A percentile compares a stretch with the other conserved stretches of the same genome.
These are phyloP conservation scores for Rotaria sp. DNA, from an alignment of 2,888 invertebrate genomes.

Conservation along the genomic window DNA sequence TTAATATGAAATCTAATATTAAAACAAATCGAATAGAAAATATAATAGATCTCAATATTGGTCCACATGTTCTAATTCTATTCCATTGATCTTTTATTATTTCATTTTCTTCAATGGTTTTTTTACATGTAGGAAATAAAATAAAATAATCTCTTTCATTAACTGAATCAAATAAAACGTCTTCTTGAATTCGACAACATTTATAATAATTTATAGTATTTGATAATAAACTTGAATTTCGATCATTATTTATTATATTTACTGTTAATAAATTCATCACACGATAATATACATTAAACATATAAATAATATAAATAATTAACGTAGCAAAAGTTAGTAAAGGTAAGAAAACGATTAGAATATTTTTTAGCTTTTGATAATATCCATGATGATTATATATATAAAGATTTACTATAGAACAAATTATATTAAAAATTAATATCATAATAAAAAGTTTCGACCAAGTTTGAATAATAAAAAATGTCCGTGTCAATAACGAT, in stretches of 20 bases:
- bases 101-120: neutral
- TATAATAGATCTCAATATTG: neutral
- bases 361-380: neutral
- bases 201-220: neutral
- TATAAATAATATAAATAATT: neutral
- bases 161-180: neutral
- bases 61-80: neutral
- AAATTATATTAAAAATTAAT: neutral
- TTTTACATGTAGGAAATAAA: neutral
- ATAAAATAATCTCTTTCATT: neutral
- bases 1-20: neutral
- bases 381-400: neutral
- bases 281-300: neutral
- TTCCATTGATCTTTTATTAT: neutral
- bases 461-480: neutral
- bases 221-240: neutral
- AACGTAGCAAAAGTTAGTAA: neutral
- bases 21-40: neutral
- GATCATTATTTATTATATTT: neutral
- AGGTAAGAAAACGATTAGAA: neutral
- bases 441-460: neutral
- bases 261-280: neutral
- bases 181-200: slow-evolving; percentile 29
- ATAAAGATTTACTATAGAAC: neutral
- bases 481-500: neutral